Evolutionary conservation across 2,113 vertebrate species (phyloP).

Genomic region (Pangasianodon hypophthalmus): DNA sequence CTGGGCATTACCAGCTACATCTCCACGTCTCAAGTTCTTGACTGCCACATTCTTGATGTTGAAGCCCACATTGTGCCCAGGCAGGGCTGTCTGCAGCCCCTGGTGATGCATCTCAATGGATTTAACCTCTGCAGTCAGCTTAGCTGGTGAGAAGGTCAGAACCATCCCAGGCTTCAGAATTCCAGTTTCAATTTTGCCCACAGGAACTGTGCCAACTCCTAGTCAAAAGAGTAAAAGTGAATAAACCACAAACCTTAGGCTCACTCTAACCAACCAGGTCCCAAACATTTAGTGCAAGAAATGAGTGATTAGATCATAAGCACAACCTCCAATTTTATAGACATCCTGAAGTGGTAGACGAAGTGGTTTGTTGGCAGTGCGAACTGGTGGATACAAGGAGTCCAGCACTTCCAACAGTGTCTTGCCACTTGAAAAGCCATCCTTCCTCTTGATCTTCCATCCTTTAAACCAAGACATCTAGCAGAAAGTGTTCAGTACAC

Average conservation of each 20-base stretch:
- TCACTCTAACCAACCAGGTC: too few relatives aligned
- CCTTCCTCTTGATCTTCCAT: constrained; percentile 72
- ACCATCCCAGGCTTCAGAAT: constrained; percentile 79
- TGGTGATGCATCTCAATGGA: constrained; percentile 76
- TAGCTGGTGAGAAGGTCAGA: constrained; percentile 71
- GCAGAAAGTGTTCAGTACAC: background rate
- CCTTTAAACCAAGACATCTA: constrained; percentile 82
- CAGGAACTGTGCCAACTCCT: constrained; percentile 74
- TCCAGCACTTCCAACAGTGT: constrained; percentile 80
- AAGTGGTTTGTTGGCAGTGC: constrained; percentile 76
- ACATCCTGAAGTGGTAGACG: constrained; percentile 80
- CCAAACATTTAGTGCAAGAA: background rate
- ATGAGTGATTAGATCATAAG: background rate
- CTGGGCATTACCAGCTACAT: constrained; percentile 74
- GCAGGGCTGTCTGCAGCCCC: constrained; percentile 68
- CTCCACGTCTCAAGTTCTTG: constrained; percentile 73
- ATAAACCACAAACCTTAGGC: background rate
- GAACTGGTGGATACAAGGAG: constrained; percentile 71
- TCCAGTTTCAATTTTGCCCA: constrained; percentile 72
- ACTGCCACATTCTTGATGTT: constrained; percentile 75
- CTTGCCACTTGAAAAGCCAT: constrained; percentile 67
- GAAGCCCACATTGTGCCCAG: constrained; percentile 77
- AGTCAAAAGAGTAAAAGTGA: background rate
- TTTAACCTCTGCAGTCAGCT: constrained; percentile 75
- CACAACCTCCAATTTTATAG: constrained; percentile 80